Evolutionary conservation across 2,797 vertebrate species (phyloP), one percentile per base, ranked within the genome.

Genomic region (Menidia menidia): DNA sequence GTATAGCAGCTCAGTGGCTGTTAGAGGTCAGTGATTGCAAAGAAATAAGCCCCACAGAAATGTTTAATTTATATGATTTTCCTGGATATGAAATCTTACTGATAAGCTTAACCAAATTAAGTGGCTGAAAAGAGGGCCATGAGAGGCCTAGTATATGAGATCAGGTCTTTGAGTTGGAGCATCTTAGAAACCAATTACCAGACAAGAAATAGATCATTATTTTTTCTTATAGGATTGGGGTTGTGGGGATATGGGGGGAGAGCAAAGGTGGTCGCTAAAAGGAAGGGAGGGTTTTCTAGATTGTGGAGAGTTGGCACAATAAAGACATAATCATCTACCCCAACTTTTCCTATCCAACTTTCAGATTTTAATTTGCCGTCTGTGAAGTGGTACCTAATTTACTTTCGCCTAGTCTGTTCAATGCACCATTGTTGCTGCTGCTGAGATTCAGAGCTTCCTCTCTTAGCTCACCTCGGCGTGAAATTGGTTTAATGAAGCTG

Each of bases 401-500:
- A 98, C 96, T 97, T 97, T 96, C 94, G 96, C 94, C 95, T 95
- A 94, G 93, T 97, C 96, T 95, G 96, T 96, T 98, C 97, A 97
- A 97, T 97, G 96, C 95, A 90, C 96, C 93, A 99, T 98, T 99
- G 97, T 99, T 97, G 96, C 84, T 3, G 93, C 94, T 92, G 93
- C 95, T 93, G 95, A 95, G 96, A 95, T 94, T 94, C 95, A 87
- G 96, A 93, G 95, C 96, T 97, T 97, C 96, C 95, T 97, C 96
- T 97, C 96, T 97, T 96, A 97, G 96, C 96, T 97, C 97, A 98
- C 96, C 96, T 97, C 96, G 93, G 96, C 97, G 95, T 99, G 97
- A 99, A 99, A 99, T 99, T 98, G 97, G 97, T 98, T 98, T 99
- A 99, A 99, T 99, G 98, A 98, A 98, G 96, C 97, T 97, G 96